phyloP scores from a whole-genome alignment of 2,888 invertebrate genomes.

The Darwinula stevensoni region DNA sequence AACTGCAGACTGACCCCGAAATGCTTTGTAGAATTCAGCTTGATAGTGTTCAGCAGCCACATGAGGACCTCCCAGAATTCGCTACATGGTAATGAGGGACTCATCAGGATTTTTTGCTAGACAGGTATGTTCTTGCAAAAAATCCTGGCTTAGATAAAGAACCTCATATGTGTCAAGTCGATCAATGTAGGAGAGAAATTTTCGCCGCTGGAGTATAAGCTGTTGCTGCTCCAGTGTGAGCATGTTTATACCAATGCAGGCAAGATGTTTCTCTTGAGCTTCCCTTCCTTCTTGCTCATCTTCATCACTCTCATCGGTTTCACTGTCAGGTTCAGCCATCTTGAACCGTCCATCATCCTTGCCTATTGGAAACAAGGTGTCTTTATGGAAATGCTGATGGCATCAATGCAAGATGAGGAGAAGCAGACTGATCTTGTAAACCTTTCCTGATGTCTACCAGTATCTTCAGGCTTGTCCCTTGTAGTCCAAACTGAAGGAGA shows the following conservation, averaged over 20 bases:
- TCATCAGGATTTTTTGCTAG: conserved; percentile 1
- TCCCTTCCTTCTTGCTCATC: conserved; percentile 12
- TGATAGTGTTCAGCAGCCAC: conserved; percentile 28
- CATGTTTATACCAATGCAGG: conserved; percentile 17
- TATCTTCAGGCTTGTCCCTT: conserved; percentile 32
- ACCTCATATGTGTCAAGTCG: conserved; percentile 38
- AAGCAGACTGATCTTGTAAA: conserved; percentile 7
- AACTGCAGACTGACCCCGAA: conserved; percentile 21
- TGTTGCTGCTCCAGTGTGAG: conserved; percentile 33
- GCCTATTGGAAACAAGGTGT: conserved; percentile 3
- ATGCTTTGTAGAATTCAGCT: conserved; percentile 31
- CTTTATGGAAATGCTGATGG: conserved; percentile 1
- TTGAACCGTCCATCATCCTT: not conserved
- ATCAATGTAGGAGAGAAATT: conserved; percentile 34
- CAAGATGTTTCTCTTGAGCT: conserved; percentile 6
- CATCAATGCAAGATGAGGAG: conserved; percentile 3
- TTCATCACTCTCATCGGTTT: conserved; percentile 14
- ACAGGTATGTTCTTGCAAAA: too few species aligned
- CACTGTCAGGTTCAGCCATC: conserved; percentile 10
- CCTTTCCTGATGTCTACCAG: conserved; percentile 21
- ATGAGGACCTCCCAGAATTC: conserved; percentile 24
- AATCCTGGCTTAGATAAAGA: too few species aligned
- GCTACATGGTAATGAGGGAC: conserved; percentile 16
- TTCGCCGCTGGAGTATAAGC: conserved; percentile 29
- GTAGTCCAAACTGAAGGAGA: conserved; percentile 37